Base-by-base conservation (phyloP, 2,113 vertebrate genomes). In the Eulacestoma nigropectus region DNA sequence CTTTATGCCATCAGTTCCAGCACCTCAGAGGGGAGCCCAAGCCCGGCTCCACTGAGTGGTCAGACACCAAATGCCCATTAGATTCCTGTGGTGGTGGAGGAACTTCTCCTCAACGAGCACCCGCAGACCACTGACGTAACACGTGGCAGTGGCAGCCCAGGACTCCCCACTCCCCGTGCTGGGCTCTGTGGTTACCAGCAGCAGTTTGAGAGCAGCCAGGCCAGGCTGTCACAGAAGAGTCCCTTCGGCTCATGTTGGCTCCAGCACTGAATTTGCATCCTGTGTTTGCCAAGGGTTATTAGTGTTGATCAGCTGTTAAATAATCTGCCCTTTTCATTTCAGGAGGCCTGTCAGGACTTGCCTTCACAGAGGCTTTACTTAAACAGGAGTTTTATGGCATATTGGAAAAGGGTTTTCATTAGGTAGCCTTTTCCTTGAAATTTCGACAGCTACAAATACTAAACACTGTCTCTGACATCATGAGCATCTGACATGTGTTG, bases 271-370 rank as follows among this genome's bases (percentile, higher is more conserved):
- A 95, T 95, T 68, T 93, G 90, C 95, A 89, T 94, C 62, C 79
- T 76, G 94, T 84, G 65, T 96, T 96, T 96, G 93, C 95, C 92
- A 97, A 93, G 90, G 94, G 93, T 95, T 96, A 97, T 97, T 96
- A 97, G 90, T 94, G 96, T 96, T 96, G 95, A 97, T 97, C 96
- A 95, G 95, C 89, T 96, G 96, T 93, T 96, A 96, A 97, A 96
- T 96, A 96, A 96, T 93, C 90, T 96, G 93, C 95, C 96, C 96
- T 96, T 96, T 96, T 95, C 92, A 92, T 96, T 96, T 95, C 92
- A 87, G 93, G 65, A 93, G 73, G 79, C 81, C 85, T 97, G 96
- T 96, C 96, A 96, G 83, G 94, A 87, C 92, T 94, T 78, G 94
- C 65, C 80, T 96, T 91, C 37, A 2, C 6, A 0, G 4, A 84